These are phyloP conservation scores for Phylloscopus trochiloides DNA, from an alignment of 2,113 vertebrate genomes.

Conservation along the genomic window DNA sequence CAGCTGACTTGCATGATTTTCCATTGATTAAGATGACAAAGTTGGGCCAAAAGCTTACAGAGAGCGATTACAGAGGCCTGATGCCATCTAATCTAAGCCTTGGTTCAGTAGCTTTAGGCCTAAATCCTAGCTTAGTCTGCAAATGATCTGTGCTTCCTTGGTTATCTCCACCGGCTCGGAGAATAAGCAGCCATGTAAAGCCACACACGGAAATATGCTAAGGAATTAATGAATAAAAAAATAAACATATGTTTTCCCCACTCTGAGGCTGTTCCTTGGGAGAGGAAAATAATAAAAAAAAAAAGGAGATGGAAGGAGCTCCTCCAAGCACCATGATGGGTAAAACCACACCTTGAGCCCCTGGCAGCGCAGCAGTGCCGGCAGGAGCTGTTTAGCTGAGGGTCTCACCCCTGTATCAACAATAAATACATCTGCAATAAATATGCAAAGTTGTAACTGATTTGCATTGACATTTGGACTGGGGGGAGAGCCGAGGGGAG, in stretches of 20 bases:
- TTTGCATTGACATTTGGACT: constrained; percentile 76
- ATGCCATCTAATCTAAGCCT: constrained; percentile 56
- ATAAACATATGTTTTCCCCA: not conserved
- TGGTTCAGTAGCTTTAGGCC: constrained; percentile 39
- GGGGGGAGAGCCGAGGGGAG: constrained; percentile 11
- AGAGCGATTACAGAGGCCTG: constrained; percentile 22
- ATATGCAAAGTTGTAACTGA: constrained; percentile 73
- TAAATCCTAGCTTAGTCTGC: constrained; percentile 46
- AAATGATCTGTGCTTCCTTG: constrained; percentile 11
- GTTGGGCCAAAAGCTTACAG: constrained; percentile 33
- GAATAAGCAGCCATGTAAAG: constrained; percentile 42
- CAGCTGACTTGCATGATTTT: constrained; percentile 56
- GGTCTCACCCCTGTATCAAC: constrained; percentile 67
- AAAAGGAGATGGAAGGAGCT: not conserved
- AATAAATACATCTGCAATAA: constrained; percentile 77
- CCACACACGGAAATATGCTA: not conserved
- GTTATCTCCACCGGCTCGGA: constrained; percentile 34
- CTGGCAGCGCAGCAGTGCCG: fast-evolving
- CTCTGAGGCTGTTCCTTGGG: not conserved
- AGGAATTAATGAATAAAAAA: constrained; percentile 39
- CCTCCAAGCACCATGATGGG: not conserved
- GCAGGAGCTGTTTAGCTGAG: constrained; percentile 26
- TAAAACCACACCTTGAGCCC: not conserved
- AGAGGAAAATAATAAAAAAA: not conserved
- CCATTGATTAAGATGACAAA: constrained; percentile 59